Evolutionary conservation across 2,797 vertebrate genomes (phyloP).

Genomic region (Amblyraja radiata): DNA sequence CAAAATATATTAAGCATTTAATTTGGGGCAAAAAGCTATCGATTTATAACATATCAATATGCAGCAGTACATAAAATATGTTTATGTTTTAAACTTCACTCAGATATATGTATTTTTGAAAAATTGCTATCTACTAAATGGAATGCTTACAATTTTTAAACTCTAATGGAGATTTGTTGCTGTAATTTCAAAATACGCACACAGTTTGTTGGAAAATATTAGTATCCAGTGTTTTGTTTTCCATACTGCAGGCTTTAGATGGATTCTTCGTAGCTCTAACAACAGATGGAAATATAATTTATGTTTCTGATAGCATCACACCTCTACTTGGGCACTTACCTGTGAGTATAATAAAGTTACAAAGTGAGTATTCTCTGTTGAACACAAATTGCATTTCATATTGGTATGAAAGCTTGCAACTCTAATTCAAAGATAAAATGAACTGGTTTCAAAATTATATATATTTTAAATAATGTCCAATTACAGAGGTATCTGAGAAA

Average conservation of each 20-base stretch:
- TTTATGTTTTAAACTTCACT: background rate
- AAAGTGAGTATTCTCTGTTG: background rate
- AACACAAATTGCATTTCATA: background rate
- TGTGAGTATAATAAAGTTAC: slow-evolving; percentile 52
- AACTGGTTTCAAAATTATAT: background rate
- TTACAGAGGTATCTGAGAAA: background rate
- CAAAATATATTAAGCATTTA: background rate
- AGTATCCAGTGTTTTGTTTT: background rate
- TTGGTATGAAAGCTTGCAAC: background rate
- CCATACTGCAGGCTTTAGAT: slow-evolving; percentile 60
- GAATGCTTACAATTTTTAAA: background rate
- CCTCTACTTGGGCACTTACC: slow-evolving; percentile 69
- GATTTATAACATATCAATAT: background rate
- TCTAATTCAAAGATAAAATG: background rate
- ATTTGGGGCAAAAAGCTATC: background rate
- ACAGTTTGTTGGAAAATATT: background rate
- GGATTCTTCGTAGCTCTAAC: slow-evolving; percentile 69
- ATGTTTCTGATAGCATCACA: slow-evolving; percentile 71
- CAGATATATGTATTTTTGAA: background rate
- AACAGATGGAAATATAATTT: slow-evolving; percentile 67
- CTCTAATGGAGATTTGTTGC: background rate
- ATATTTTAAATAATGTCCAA: background rate
- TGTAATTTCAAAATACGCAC: background rate
- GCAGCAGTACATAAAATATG: background rate
- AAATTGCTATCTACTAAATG: background rate